Evolutionary conservation across 1,140 invertebrate genomes (phyloP), one percentile per base, ranked within the genome.

Genomic region (Chironomus striatipennis): DNA sequence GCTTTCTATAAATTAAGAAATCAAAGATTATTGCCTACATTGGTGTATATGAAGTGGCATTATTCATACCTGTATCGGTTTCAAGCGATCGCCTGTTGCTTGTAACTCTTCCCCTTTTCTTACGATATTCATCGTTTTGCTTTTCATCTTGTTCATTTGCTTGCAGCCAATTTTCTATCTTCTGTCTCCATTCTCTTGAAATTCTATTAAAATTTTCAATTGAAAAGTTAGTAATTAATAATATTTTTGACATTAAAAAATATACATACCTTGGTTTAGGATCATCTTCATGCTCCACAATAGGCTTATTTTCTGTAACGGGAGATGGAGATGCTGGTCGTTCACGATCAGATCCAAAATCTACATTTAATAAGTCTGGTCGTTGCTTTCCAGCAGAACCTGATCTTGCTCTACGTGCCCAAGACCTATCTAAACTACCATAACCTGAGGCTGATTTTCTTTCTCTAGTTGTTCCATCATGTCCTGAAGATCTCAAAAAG

Each of bases 141-240:
- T 88, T 87, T 80, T 93, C 91, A 79, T 94, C 91, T 79, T 90
- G 90, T 80, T 94, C 93, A 82, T 93, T 94, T 75, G 93, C 92
- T 76, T 93, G 88, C 76, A 96, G 83, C 94, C 94, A 96, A 15
- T 91, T 92, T 83, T 95, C 92, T 77, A 97, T 95, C 80, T 95
- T 94, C 80, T 93, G 90, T 43, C 91, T 84, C 92, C 92, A 94
- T 76, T 93, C 90, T 80, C 90, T 88, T 79, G 76, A 84, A 83
- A 80, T 82, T 79, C 80, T 82, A 67, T n/a, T 18, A 17, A 34
- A 73, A 17, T 12, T 42, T n/a, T n/a, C n/a, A n/a, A 73, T 18
- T 42, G 21, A 18, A 6, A 5, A 34, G 24, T 34, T 34, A 34
- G 1, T 34, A 34, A 34, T 34, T 5, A 34, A 34, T 34, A 34